Percentiles rank a stretch among this genome's conserved stretches.
phyloP scores from a whole-genome alignment of 2,797 vertebrate species.

The Brachymystax lenok region DNA sequence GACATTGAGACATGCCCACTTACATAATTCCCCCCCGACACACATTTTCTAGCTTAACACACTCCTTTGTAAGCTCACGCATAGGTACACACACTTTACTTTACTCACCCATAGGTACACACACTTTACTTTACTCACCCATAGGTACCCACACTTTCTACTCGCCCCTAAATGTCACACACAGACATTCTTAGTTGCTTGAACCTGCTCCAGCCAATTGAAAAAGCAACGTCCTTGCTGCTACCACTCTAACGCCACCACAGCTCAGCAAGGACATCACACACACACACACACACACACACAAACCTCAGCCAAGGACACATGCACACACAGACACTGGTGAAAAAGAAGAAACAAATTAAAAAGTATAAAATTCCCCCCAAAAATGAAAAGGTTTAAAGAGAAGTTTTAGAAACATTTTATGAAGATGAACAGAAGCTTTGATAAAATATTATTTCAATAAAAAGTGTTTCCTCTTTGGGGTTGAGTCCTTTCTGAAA shows the following conservation, averaged over 20 bases:
- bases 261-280: slow-evolving; percentile 28
- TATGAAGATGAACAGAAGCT: slow-evolving; percentile 79
- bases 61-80: slow-evolving; percentile 58
- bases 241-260: slow-evolving; percentile 43
- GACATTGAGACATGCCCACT: slow-evolving; percentile 12
- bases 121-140: slow-evolving; percentile 34
- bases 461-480: slow-evolving; percentile 74
- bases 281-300: slow-evolving; percentile 35
- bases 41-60: slow-evolving; percentile 50
- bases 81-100: slow-evolving; percentile 15
- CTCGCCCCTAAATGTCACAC: slow-evolving; percentile 22
- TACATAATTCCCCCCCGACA: slow-evolving; percentile 53
- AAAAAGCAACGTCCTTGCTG: slow-evolving; percentile 54
- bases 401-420: slow-evolving; percentile 81
- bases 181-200: slow-evolving; percentile 39
- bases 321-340: slow-evolving; percentile 57
- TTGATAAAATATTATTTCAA: slow-evolving; percentile 86
- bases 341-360: slow-evolving; percentile 59
- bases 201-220: slow-evolving; percentile 46
- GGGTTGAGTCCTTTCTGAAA: slow-evolving; percentile 62
- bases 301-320: slow-evolving; percentile 64
- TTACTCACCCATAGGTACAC: slow-evolving; percentile 33
- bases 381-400: slow-evolving; percentile 40
- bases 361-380: slow-evolving; percentile 47
- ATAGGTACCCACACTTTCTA: slow-evolving; percentile 14